A percentile compares a stretch with the other conserved stretches of the same genome.
phyloP scores from a whole-genome alignment of 1,140 invertebrate species.

The Zaprionus gabonicus region DNA sequence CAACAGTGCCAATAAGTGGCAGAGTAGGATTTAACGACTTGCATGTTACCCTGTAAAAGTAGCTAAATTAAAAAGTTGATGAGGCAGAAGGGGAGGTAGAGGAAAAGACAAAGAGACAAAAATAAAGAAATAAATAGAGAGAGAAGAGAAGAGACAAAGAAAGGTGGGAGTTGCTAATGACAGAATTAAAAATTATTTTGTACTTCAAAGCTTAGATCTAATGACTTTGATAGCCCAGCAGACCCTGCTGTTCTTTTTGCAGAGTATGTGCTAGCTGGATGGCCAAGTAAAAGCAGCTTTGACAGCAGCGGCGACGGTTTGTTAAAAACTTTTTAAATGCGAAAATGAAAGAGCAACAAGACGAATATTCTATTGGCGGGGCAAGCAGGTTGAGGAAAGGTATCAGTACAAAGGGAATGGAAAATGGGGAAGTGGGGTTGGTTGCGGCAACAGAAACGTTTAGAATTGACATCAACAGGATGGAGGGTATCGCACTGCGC shows the following conservation, averaged over 20 bases:
- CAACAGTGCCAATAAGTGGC: constrained; percentile 3
- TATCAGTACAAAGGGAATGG: no score
- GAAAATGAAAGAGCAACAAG: constrained; percentile 83
- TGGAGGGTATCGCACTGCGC: constrained; percentile 47
- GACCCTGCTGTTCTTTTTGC: neutral
- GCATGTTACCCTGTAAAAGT: neutral
- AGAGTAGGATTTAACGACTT: neutral
- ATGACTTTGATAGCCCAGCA: neutral
- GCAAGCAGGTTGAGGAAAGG: neutral
- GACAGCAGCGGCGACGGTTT: constrained; percentile 39
- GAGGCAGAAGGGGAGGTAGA: neutral
- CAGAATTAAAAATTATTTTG: no score
- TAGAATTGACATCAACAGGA: constrained; percentile 77
- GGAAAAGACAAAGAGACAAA: no score
- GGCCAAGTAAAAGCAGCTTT: constrained; percentile 32
- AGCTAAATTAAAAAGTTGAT: no score
- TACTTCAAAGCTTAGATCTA: neutral
- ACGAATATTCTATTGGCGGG: constrained; percentile 30
- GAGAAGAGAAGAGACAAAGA: no score
- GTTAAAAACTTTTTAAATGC: constrained; percentile 72
- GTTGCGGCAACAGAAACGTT: constrained; percentile 10
- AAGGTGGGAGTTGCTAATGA: no score
- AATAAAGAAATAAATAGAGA: no score
- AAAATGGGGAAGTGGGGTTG: neutral
- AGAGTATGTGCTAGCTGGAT: constrained; percentile 14